Percentiles rank a stretch among this genome's conserved stretches.
phyloP scores from a whole-genome alignment of 2,113 vertebrate species.

The Coracopsis vasa region DNA sequence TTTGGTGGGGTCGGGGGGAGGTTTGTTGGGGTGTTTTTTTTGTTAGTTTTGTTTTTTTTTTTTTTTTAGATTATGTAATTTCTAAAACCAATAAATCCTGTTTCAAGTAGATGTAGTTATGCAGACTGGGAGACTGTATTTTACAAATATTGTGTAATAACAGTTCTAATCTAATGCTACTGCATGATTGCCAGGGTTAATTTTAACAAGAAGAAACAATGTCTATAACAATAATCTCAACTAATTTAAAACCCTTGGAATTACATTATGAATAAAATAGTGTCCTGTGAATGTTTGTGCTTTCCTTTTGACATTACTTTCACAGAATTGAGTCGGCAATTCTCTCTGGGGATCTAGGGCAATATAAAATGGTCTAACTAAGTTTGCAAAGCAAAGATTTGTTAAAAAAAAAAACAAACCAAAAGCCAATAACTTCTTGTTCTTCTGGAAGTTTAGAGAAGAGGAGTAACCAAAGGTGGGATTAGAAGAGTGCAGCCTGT shows the following conservation, averaged over 20 bases:
- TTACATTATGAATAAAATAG: not conserved
- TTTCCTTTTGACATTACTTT: not conserved
- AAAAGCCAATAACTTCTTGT: not conserved
- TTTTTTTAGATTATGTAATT: not conserved
- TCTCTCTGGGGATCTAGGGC: not conserved
- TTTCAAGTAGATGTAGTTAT: not conserved
- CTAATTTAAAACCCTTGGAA: not conserved
- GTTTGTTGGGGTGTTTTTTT: not conserved
- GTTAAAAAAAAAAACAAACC: accelerated
- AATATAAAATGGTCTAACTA: not conserved
- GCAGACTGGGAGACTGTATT: not conserved
- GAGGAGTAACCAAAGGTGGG: not conserved
- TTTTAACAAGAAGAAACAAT: not conserved
- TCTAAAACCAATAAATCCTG: not conserved
- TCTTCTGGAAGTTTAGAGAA: not conserved
- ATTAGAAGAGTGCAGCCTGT: not conserved
- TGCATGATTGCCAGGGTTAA: not conserved
- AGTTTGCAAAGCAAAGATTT: not conserved
- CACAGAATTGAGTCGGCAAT: not conserved
- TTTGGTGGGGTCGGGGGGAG: too few relatives aligned
- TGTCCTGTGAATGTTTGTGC: not conserved
- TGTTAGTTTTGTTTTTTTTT: not conserved
- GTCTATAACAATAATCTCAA: not conserved
- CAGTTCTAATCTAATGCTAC: not conserved
- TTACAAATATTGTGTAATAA: not conserved